Conservation (phyloP, 2,113 vertebrate species). For the Catharus bicknelli region DNA sequence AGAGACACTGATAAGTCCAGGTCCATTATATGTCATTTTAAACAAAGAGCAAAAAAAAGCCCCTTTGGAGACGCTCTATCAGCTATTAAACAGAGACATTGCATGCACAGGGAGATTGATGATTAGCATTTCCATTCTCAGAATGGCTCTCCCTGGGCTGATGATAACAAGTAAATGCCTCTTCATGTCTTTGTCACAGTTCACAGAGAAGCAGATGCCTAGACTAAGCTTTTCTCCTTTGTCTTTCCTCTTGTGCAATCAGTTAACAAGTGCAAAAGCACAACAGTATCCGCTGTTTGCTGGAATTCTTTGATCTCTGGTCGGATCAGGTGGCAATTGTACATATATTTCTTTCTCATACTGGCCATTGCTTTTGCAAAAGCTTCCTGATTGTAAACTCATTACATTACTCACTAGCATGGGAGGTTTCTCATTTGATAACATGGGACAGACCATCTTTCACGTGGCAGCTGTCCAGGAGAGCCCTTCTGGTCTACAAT, state of each 20-base stretch:
- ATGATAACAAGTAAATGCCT: slow-evolving; percentile 79
- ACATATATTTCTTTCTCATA: background rate
- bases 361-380: background rate
- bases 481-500: background rate
- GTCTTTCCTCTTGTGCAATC: slow-evolving; percentile 80
- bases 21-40: slow-evolving; percentile 96
- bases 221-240: slow-evolving; percentile 73
- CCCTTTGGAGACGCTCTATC: slow-evolving; percentile 92
- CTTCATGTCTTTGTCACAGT: slow-evolving; percentile 69
- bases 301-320: background rate
- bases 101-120: slow-evolving; percentile 88
- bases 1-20: slow-evolving; percentile 91
- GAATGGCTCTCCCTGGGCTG: slow-evolving; percentile 77
- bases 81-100: slow-evolving; percentile 94
- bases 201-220: slow-evolving; percentile 80
- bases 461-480: background rate
- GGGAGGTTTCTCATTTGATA: background rate
- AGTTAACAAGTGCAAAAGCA: slow-evolving; percentile 70
- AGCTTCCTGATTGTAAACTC: background rate
- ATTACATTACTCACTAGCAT: background rate
- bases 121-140: slow-evolving; percentile 85
- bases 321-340: background rate
- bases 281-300: background rate
- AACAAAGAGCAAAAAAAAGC: slow-evolving; percentile 88
- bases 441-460: background rate